These are phyloP conservation scores for Pollenia griseotomentosa DNA, from an alignment of 2,888 invertebrate genomes.

Conservation along the genomic window DNA sequence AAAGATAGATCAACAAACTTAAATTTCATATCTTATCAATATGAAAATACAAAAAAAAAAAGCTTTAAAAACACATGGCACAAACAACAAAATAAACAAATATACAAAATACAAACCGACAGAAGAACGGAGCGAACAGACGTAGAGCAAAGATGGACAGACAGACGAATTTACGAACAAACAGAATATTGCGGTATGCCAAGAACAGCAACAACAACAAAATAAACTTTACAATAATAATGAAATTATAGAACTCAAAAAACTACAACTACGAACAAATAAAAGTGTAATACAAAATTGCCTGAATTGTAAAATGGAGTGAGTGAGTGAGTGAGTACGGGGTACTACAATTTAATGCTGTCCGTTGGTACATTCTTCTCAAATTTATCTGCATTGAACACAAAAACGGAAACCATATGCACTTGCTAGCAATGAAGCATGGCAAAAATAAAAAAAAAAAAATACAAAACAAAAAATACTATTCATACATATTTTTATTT, in stretches of 20 bases:
- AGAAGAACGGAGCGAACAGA: not conserved
- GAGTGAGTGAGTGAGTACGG: slow-evolving; percentile 6
- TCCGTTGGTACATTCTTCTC: slow-evolving; percentile 13
- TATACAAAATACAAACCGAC: slow-evolving; percentile 7
- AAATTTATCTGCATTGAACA: slow-evolving; percentile 59
- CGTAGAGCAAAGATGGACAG: not conserved
- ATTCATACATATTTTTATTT: slow-evolving; percentile 53
- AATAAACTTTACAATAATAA: slow-evolving; percentile 56
- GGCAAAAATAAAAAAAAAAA: slow-evolving; percentile 27
- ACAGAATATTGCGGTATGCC: slow-evolving; percentile 53
- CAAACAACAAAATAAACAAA: slow-evolving; percentile 24
- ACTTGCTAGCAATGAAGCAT: slow-evolving; percentile 73
- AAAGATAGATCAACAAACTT: slow-evolving; percentile 72
- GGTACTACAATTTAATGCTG: slow-evolving; percentile 2
- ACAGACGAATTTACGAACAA: slow-evolving; percentile 2
- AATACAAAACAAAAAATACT: slow-evolving; percentile 10
- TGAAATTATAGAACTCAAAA: slow-evolving; percentile 67
- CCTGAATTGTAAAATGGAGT: slow-evolving; percentile 34
- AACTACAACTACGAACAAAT: slow-evolving; percentile 59
- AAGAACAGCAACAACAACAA: slow-evolving; percentile 18
- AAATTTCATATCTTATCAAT: slow-evolving; percentile 72
- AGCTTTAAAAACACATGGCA: slow-evolving; percentile 7
- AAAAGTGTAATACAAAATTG: slow-evolving; percentile 67
- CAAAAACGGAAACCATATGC: slow-evolving; percentile 72
- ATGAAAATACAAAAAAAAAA: slow-evolving; percentile 47